These are phyloP conservation scores for Stegostoma tigrinum DNA, from an alignment of 2,113 vertebrate genomes.

Conservation along the genomic window DNA sequence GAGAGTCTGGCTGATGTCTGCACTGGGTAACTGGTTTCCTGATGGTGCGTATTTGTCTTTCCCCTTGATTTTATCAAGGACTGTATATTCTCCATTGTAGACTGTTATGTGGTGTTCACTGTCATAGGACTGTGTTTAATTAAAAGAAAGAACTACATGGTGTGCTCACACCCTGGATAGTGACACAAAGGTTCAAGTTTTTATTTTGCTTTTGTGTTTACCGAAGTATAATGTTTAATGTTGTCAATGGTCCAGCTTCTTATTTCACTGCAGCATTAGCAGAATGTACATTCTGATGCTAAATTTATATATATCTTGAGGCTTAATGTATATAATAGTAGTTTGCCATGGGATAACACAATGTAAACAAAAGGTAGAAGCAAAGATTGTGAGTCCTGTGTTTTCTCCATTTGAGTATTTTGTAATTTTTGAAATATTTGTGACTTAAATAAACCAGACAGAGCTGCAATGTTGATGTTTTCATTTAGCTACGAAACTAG, in stretches of 20 bases:
- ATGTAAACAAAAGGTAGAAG: slow-evolving; percentile 96
- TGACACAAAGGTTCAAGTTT: slow-evolving; percentile 41
- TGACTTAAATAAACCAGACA: slow-evolving; percentile 99
- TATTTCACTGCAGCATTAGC: slow-evolving; percentile 82
- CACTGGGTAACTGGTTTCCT: slow-evolving; percentile 42
- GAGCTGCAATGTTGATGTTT: slow-evolving; percentile 70
- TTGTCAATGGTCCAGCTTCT: slow-evolving; percentile 87
- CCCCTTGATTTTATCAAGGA: slow-evolving; percentile 42
- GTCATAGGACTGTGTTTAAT: slow-evolving; percentile 48
- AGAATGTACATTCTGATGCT: slow-evolving; percentile 91
- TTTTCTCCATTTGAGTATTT: slow-evolving; percentile 99
- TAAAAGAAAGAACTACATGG: slow-evolving; percentile 42
- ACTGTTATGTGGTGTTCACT: slow-evolving; percentile 62
- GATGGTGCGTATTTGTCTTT: slow-evolving; percentile 45
- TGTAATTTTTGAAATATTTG: slow-evolving; percentile 99
- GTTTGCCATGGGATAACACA: slow-evolving; percentile 98
- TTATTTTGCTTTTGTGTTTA: slow-evolving; percentile 70
- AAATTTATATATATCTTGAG: slow-evolving; percentile 97
- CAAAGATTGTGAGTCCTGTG: slow-evolving; percentile 99
- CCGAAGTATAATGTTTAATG: slow-evolving; percentile 85
- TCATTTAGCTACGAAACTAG: slow-evolving; percentile 29
- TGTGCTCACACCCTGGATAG: slow-evolving; percentile 34
- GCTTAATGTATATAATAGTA: slow-evolving; percentile 99
- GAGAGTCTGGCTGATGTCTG: slow-evolving; percentile 38
- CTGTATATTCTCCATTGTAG: slow-evolving; percentile 55